These are phyloP conservation scores for Fregetta grallaria DNA, from an alignment of 2,113 vertebrate genomes.

Conservation along the genomic window DNA sequence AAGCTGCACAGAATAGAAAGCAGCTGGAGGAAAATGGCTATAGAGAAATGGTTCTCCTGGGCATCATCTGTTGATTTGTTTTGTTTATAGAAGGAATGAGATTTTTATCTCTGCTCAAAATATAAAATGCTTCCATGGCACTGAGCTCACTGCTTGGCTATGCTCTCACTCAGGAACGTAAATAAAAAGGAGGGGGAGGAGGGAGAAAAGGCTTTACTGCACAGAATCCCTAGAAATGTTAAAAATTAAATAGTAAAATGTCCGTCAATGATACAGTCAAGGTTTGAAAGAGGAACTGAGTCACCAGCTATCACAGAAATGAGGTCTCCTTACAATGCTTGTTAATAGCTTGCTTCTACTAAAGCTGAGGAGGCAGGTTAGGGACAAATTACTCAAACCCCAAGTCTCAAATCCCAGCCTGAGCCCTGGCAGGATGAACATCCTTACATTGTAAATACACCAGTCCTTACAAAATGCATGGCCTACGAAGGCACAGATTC, in stretches of 20 bases:
- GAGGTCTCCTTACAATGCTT: neutral
- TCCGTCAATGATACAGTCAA: neutral
- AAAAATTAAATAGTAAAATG: constrained; percentile 14
- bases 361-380: neutral
- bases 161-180: neutral
- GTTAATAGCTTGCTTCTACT: neutral
- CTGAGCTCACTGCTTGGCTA: constrained; percentile 42
- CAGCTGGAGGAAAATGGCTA: constrained; percentile 68
- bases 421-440: neutral
- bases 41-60: constrained; percentile 69
- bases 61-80: constrained; percentile 72
- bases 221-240: neutral
- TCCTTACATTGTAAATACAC: neutral
- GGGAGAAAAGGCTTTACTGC: neutral
- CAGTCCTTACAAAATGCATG: neutral
- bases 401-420: neutral
- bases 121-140: constrained; percentile 63
- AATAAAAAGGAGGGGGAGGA: neutral
- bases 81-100: constrained; percentile 69
- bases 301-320: neutral
- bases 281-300: neutral
- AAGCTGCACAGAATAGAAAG: constrained; percentile 59
- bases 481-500: neutral
- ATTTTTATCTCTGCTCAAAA: constrained; percentile 69
- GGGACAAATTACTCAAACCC: neutral